Percentiles rank a stretch among this genome's conserved stretches.
phyloP scores from a whole-genome alignment of 1,140 invertebrate genomes.

The Drosophila carrolli region DNA sequence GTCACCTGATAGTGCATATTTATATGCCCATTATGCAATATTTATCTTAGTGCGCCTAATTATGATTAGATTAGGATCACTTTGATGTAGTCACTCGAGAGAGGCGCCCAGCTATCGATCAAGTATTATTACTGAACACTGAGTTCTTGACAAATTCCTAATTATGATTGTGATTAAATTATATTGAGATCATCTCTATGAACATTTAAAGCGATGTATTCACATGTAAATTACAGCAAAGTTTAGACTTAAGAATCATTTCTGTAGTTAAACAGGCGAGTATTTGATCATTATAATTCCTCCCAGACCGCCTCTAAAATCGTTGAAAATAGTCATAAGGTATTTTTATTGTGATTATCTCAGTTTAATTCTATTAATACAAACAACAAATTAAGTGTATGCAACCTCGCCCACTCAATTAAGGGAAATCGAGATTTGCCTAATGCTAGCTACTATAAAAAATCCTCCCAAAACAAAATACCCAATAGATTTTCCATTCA shows the following conservation, averaged over 20 bases:
- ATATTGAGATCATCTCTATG: too few species aligned
- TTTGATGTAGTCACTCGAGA: slow-evolving; percentile 13
- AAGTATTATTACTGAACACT: neutral
- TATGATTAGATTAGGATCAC: slow-evolving; percentile 21
- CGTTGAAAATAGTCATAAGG: neutral
- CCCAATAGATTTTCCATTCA: neutral
- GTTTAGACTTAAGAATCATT: neutral
- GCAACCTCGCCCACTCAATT: slow-evolving; percentile 1
- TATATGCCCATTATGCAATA: slow-evolving; percentile 12
- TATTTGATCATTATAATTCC: neutral
- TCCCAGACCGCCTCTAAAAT: neutral
- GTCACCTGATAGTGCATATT: slow-evolving; percentile 12
- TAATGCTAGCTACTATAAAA: neutral
- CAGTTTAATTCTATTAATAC: slow-evolving; percentile 17
- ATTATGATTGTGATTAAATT: too few species aligned
- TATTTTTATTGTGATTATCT: neutral
- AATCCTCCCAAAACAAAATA: neutral
- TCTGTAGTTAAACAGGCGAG: neutral
- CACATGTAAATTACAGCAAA: too few species aligned
- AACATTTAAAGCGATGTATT: too few species aligned
- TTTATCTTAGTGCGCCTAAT: slow-evolving; percentile 29
- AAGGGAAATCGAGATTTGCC: neutral
- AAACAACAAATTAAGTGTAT: neutral
- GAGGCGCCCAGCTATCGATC: slow-evolving; percentile 5
- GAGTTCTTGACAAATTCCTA: too few species aligned